These are phyloP conservation scores for Distichodus sexfasciatus DNA, from an alignment of 2,797 vertebrate species.

Conservation along the genomic window DNA sequence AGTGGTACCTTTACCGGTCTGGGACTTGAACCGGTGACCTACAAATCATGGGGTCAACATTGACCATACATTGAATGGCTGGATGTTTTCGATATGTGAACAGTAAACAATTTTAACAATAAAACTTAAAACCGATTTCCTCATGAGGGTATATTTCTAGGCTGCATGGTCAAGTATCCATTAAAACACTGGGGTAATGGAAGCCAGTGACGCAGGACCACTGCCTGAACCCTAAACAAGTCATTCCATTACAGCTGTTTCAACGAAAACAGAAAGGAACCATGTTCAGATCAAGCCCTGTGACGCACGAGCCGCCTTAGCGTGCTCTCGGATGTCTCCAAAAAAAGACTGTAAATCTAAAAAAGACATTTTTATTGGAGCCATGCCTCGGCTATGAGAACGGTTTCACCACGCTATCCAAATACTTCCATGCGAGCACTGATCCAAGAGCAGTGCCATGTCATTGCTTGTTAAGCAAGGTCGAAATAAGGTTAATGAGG, in stretches of 20 bases:
- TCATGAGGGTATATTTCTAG: background rate
- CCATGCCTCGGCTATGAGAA: constrained; percentile 15
- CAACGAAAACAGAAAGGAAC: constrained; percentile 4
- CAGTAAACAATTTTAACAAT: too few species aligned
- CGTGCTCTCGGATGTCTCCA: background rate
- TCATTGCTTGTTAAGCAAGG: background rate
- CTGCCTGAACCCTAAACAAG: background rate
- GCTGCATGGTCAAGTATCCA: background rate
- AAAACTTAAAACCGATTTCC: too few species aligned
- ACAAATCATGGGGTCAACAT: too few species aligned
- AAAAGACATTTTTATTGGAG: constrained; percentile 29
- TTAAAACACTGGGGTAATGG: background rate
- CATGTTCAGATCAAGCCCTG: constrained; percentile 9
- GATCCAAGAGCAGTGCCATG: background rate
- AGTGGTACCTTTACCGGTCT: too few species aligned
- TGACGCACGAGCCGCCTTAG: constrained; percentile 1
- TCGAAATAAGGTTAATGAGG: constrained; percentile 32
- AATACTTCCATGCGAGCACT: constrained; percentile 1
- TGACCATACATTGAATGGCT: too few species aligned
- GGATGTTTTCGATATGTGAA: too few species aligned
- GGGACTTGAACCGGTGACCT: too few species aligned
- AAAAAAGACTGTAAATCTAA: constrained; percentile 29
- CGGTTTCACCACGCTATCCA: constrained; percentile 3
- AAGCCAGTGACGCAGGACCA: background rate
- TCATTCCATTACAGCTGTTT: background rate